A percentile compares a stretch with the other conserved stretches of the same genome.
Conservation (phyloP, 2,113 vertebrate species). For the Vireo altiloquus region DNA sequence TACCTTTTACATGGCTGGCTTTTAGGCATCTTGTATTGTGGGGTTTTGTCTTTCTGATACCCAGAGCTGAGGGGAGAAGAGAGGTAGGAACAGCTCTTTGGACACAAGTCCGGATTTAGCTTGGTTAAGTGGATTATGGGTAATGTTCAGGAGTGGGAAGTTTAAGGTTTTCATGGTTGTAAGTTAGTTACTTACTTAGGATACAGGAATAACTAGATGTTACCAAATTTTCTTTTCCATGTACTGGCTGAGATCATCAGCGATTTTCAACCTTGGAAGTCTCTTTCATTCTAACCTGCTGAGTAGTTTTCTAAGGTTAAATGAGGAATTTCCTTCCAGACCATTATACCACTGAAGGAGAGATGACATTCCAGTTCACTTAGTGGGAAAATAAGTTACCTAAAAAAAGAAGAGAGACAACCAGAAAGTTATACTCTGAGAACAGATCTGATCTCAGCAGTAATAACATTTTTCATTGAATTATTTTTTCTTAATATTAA, state of each 20-base stretch:
- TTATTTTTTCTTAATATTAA: neutral
- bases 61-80: neutral
- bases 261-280: neutral
- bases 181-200: neutral
- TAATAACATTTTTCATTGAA: neutral
- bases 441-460: neutral
- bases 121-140: neutral
- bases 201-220: neutral
- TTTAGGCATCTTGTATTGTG: neutral
- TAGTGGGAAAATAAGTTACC: neutral
- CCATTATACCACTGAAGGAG: neutral
- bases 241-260: neutral
- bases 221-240: neutral
- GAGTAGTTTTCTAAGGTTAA: neutral
- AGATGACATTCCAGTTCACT: neutral
- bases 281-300: neutral
- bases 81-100: neutral
- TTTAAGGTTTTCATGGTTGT: neutral
- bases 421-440: neutral
- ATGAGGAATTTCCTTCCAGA: neutral
- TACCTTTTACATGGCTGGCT: neutral
- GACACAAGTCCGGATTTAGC: neutral
- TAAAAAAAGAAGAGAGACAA: neutral
- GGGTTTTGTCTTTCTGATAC: neutral
- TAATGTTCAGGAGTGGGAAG: neutral